Evolutionary conservation across 1,140 invertebrate species (phyloP).

Genomic region (Caerostris darwini): DNA sequence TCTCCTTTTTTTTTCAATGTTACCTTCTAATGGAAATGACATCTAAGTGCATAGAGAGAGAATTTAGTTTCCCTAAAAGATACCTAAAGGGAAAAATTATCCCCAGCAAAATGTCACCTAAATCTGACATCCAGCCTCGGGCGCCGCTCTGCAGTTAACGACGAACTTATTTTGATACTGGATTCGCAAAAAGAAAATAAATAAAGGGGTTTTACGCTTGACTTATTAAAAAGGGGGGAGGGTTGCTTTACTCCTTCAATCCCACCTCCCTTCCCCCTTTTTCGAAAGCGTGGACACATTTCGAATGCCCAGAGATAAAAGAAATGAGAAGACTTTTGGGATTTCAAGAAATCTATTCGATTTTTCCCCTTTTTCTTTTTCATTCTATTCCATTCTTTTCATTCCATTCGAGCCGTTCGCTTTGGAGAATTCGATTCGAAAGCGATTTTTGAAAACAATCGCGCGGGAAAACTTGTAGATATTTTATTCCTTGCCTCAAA

Average conservation of each 20-base stretch:
- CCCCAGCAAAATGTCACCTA: neutral
- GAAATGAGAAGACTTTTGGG: neutral
- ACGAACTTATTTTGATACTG: conserved; percentile 37
- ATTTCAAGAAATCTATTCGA: neutral
- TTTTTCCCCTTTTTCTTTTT: neutral
- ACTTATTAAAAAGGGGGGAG: neutral
- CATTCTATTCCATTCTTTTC: neutral
- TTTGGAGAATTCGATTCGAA: conserved; percentile 43
- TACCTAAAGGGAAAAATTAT: conserved; percentile 17
- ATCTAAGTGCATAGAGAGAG: conserved; percentile 22
- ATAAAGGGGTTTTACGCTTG: conserved; percentile 2
- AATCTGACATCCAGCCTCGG: conserved; percentile 14
- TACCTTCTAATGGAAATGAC: conserved; percentile 33
- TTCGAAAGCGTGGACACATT: neutral
- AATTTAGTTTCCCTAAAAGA: conserved; percentile 1
- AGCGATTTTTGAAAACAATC: conserved; percentile 41
- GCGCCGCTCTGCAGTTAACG: neutral
- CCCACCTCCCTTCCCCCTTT: neutral
- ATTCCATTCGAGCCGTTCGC: neutral
- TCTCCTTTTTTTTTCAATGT: too few relatives aligned
- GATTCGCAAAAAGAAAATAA: neutral
- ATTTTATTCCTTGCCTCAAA: neutral
- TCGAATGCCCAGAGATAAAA: neutral
- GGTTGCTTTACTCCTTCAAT: neutral
- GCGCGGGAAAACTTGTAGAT: neutral